Conservation (phyloP, 2,888 invertebrate genomes). For the Acleris holmiana region DNA sequence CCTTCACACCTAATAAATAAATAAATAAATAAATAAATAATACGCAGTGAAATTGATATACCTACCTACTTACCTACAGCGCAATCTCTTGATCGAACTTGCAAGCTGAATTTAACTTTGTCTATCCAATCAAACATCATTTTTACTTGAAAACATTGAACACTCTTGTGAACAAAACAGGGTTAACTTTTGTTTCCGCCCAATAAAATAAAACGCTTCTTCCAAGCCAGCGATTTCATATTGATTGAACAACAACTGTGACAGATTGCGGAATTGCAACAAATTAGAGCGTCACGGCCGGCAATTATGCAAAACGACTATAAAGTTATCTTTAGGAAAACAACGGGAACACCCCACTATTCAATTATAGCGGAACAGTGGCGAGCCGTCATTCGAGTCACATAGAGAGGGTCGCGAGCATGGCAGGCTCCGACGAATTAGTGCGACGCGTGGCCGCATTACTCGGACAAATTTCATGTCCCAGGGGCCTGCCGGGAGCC, state of each 20-base stretch:
- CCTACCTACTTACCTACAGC: too few species aligned
- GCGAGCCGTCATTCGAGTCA: constrained; percentile 76
- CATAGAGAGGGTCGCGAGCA: constrained; percentile 66
- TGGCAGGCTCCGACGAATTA: constrained; percentile 75
- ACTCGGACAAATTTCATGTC: constrained; percentile 79
- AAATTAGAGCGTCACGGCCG: constrained; percentile 73
- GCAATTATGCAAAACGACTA: constrained; percentile 80
- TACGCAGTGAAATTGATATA: too few species aligned
- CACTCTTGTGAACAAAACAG: not conserved
- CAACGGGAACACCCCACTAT: constrained; percentile 76
- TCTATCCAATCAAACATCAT: too few species aligned
- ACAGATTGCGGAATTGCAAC: constrained; percentile 79
- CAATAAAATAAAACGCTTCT: constrained; percentile 41
- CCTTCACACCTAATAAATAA: too few species aligned
- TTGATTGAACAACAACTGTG: constrained; percentile 57
- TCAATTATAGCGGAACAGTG: constrained; percentile 82
- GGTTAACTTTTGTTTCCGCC: not conserved
- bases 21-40: too few species aligned
- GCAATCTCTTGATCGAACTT: too few species aligned
- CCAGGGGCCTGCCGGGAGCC: constrained; percentile 40
- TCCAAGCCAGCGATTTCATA: constrained; percentile 44
- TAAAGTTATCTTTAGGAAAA: constrained; percentile 81
- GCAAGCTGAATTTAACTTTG: too few species aligned
- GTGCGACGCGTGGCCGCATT: constrained; percentile 82
- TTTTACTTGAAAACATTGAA: not conserved